Evolutionary conservation across 2,113 vertebrate species (phyloP).

Genomic region (Marmota flaviventris): DNA sequence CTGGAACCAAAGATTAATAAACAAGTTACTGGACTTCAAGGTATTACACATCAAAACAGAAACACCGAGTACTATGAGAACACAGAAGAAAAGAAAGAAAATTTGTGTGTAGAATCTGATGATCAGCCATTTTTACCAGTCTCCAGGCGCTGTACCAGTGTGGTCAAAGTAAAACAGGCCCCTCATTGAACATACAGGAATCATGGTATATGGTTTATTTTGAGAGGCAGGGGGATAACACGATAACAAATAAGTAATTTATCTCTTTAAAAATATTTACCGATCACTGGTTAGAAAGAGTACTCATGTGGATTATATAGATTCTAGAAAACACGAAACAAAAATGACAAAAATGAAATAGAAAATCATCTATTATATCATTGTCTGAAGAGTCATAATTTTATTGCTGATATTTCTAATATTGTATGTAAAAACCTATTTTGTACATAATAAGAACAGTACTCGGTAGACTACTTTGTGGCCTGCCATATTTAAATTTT

Average conservation of each 20-base stretch:
- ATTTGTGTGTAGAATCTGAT: background rate
- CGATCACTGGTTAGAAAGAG: slow-evolving; percentile 4
- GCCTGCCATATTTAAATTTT: background rate
- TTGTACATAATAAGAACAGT: background rate
- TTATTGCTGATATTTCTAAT: background rate
- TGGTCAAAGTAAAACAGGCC: background rate
- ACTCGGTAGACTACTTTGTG: background rate
- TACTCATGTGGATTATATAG: background rate
- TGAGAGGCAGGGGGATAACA: background rate
- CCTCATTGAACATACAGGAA: background rate
- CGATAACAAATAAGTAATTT: background rate
- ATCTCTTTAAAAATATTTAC: background rate
- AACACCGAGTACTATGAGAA: background rate
- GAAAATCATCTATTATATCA: background rate
- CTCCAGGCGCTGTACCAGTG: background rate
- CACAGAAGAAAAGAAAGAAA: background rate
- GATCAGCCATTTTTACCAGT: background rate
- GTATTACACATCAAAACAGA: background rate
- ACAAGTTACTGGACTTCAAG: background rate
- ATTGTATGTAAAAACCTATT: background rate
- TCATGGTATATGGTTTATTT: background rate
- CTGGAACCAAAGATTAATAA: background rate
- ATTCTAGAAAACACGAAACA: slow-evolving; percentile 11
- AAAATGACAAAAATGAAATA: background rate
- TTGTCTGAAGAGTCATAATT: background rate